Conservation (phyloP, 1,140 invertebrate species). For the Drosophila chauvacae region DNA sequence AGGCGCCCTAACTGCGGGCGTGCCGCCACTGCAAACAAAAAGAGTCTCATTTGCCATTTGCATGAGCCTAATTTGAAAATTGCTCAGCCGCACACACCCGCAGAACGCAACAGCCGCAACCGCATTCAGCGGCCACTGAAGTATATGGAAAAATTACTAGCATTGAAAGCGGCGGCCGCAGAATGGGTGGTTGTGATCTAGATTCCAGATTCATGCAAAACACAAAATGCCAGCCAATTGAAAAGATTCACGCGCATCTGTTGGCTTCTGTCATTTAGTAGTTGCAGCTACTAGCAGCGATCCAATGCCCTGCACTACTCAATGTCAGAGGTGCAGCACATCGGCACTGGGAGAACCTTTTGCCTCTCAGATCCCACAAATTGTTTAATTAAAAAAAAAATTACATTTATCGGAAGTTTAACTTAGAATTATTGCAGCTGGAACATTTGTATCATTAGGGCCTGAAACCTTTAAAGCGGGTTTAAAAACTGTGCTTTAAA, state of each 20-base stretch:
- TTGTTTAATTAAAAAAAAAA: too few species aligned
- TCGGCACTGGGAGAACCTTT: neutral
- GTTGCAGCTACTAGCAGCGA: slow-evolving; percentile 15
- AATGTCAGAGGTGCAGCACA: slow-evolving; percentile 56
- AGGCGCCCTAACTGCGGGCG: slow-evolving; percentile 12
- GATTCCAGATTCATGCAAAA: slow-evolving; percentile 66
- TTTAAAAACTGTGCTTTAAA: neutral
- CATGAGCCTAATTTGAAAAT: slow-evolving; percentile 81
- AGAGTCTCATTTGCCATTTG: slow-evolving; percentile 58
- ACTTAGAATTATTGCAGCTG: neutral
- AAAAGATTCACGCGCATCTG: slow-evolving; percentile 68
- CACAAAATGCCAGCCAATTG: slow-evolving; percentile 73
- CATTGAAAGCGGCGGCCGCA: slow-evolving; percentile 31
- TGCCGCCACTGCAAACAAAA: slow-evolving; percentile 60
- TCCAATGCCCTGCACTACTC: slow-evolving; percentile 31
- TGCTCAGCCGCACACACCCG: slow-evolving; percentile 52
- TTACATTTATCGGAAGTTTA: neutral
- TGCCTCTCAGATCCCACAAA: neutral
- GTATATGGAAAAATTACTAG: slow-evolving; percentile 35
- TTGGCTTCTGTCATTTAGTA: slow-evolving; percentile 47
- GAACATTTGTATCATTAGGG: too few species aligned
- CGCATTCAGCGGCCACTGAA: slow-evolving; percentile 38
- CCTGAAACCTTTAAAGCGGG: too few species aligned
- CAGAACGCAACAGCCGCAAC: slow-evolving; percentile 46
- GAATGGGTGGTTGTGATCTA: slow-evolving; percentile 49